Conservation (phyloP, 2,113 vertebrate species). For the Plotosus lineatus region DNA sequence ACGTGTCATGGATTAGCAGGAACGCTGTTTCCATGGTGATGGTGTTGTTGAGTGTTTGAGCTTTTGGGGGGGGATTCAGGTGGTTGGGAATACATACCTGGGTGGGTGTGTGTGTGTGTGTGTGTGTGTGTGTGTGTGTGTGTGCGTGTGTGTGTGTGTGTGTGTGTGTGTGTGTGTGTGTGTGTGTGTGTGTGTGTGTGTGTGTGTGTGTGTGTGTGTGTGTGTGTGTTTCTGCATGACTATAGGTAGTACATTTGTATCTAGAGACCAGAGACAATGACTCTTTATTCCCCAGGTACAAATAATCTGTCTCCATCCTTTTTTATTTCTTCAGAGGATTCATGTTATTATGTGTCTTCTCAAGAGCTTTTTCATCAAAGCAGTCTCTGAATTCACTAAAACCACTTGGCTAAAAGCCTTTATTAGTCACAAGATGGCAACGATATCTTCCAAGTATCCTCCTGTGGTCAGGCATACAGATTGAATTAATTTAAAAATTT, state of each 20-base stretch:
- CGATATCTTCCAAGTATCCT: constrained; percentile 32
- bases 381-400: constrained; percentile 16
- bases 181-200: constrained; percentile 17
- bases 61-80: constrained; percentile 4
- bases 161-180: constrained; percentile 23
- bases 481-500: constrained; percentile 39
- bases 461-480: constrained; percentile 40
- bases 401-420: constrained; percentile 6
- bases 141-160: constrained; percentile 17
- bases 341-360: constrained; percentile 9
- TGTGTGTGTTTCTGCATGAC: constrained; percentile 28
- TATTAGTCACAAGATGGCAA: constrained; percentile 31
- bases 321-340: constrained; percentile 32
- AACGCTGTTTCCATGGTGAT: constrained; percentile 48
- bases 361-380: constrained; percentile 22
- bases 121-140: constrained; percentile 19
- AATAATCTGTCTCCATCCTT: background rate
- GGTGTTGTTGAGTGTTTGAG: constrained; percentile 1
- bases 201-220: constrained; percentile 20
- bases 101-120: constrained; percentile 23
- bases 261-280: constrained; percentile 7
- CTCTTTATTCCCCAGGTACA: constrained; percentile 17
- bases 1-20: background rate
- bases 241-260: constrained; percentile 27
- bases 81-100: background rate